Evolutionary conservation across 1,140 invertebrate species (phyloP), one percentile per base, ranked within the genome.

Genomic region (Drosophila ambigua): DNA sequence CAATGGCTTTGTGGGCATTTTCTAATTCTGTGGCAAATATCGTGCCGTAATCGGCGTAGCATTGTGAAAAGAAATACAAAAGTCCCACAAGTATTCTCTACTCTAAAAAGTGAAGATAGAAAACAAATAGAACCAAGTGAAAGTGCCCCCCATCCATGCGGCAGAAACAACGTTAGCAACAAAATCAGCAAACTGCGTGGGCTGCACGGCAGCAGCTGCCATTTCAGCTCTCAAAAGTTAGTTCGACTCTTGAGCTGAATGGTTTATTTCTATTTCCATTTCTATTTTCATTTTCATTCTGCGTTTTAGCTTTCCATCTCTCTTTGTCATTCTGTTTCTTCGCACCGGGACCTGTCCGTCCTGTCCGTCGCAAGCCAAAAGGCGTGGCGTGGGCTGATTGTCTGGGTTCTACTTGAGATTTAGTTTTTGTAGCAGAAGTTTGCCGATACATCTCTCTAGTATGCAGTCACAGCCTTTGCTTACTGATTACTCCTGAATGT

Each of bases 151-250:
- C 23, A 1, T 26, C 7, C 23, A 51, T 16, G 11, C 66, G 43
- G 15, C 52, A 43, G 39, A 54, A 50, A 35, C 50, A 57, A 49
- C 41, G 64, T 51, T 67, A 52, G 55, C 73, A 68, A 76, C 63
- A 77, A 72, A 74, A 61, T 60, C 62, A 52, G 55, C 39, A 62
- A 64, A 59, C 43, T 54, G 43, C 51, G 39, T 45, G 41, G 16
- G 39, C 28, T 57, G 69, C 46, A 64, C 39, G 52, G 46, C 57
- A 67, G 63, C 54, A 59, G 55, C 64, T 68, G 66, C 60, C 63
- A 65, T 78, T 75, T 64, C 71, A 57, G 46, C 63, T 78, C 73
- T 72, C 65, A 87, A 78, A 87, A 87, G 82, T 81, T 85, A 81
- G 80, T 83, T 71, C 59, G 62, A 73, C 61, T 64, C 72, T 69